Evolutionary conservation across 2,888 invertebrate genomes (phyloP).

Genomic region (Belgica antarctica): DNA sequence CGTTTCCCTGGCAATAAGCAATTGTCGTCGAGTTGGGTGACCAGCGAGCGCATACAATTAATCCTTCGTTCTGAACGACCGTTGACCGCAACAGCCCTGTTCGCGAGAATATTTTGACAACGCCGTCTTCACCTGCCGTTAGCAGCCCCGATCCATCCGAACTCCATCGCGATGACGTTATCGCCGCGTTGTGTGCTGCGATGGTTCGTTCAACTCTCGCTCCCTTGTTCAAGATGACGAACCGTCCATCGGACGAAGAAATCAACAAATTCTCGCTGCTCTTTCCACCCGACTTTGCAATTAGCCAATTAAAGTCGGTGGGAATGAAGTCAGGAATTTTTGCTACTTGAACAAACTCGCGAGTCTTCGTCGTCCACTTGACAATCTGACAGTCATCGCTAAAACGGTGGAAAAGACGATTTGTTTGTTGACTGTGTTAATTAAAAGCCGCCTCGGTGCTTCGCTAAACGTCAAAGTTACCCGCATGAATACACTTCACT

Average conservation of each 20-base stretch:
- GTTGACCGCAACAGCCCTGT: slow-evolving; percentile 91
- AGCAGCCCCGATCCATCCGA: slow-evolving; percentile 92
- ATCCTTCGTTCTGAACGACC: slow-evolving; percentile 76
- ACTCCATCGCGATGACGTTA: slow-evolving; percentile 88
- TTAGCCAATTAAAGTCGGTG: slow-evolving; percentile 84
- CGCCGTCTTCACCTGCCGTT: slow-evolving; percentile 95
- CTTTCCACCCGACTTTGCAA: slow-evolving; percentile 55
- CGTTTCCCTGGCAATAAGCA: slow-evolving; percentile 67
- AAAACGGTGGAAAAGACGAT: no score
- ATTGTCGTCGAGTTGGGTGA: slow-evolving; percentile 69
- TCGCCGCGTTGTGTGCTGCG: slow-evolving; percentile 89
- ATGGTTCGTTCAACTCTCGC: slow-evolving; percentile 91
- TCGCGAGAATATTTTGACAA: slow-evolving; percentile 94
- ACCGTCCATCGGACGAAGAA: slow-evolving; percentile 84
- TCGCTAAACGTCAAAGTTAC: slow-evolving; percentile 56
- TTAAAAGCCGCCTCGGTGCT: no score
- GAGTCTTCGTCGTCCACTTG: slow-evolving; percentile 82
- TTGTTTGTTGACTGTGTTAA: slow-evolving; percentile 23
- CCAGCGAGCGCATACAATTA: slow-evolving; percentile 85
- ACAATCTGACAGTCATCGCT: slow-evolving; percentile 91
- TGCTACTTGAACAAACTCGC: slow-evolving; percentile 72
- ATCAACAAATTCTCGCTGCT: slow-evolving; percentile 74
- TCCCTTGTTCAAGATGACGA: slow-evolving; percentile 81
- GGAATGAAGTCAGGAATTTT: slow-evolving; percentile 83
- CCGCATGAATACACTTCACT: slow-evolving; percentile 92